Conservation (phyloP, 2,797 vertebrate genomes). For the Pantherophis vulpinus region DNA sequence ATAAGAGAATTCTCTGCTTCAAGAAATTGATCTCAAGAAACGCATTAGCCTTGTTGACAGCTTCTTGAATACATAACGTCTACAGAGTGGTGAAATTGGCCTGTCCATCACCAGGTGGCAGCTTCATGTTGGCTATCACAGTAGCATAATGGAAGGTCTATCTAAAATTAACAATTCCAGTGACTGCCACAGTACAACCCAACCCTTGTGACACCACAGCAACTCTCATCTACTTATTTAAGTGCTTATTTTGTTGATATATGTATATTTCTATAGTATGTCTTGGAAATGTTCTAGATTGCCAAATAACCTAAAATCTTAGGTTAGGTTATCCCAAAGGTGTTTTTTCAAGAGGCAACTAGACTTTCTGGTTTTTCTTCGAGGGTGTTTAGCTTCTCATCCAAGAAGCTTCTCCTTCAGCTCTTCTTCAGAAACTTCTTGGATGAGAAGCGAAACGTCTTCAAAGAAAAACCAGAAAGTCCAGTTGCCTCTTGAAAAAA, state of each 20-base stretch:
- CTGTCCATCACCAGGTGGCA: background rate
- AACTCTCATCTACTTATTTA: no score
- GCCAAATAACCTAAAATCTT: background rate
- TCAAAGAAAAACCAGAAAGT: no score
- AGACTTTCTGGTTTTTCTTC: no score
- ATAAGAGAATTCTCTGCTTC: background rate
- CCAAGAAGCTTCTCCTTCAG: no score
- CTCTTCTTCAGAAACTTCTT: no score
- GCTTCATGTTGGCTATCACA: no score
- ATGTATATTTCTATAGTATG: background rate
- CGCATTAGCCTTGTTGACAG: background rate
- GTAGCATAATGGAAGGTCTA: background rate
- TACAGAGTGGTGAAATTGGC: background rate
- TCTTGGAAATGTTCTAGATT: background rate
- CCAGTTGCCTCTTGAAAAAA: no score
- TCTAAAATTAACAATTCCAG: background rate
- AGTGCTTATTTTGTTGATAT: background rate
- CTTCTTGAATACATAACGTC: background rate
- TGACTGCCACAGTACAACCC: background rate
- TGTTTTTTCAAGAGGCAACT: no score
- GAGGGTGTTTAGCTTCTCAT: no score
- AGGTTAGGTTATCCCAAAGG: background rate
- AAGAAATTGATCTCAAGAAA: background rate
- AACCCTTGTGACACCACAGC: background rate
- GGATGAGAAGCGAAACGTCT: no score